These are phyloP conservation scores for Coturnix japonica DNA, from an alignment of 2,113 vertebrate genomes.

Conservation along the genomic window DNA sequence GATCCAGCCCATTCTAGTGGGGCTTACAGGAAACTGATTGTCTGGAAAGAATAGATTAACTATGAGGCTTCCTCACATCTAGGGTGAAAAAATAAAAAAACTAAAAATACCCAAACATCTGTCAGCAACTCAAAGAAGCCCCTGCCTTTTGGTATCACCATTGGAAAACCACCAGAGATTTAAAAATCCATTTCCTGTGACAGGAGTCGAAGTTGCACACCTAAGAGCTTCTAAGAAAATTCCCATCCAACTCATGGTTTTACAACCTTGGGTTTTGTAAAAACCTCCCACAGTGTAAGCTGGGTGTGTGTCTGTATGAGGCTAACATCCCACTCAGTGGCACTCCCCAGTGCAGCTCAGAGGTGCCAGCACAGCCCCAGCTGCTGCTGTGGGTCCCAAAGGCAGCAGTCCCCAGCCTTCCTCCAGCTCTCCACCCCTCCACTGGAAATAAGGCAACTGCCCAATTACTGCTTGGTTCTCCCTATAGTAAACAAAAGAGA, in stretches of 20 bases:
- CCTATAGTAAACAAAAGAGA: neutral
- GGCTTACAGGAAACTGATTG: neutral
- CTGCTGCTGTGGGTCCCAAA: rapidly evolving
- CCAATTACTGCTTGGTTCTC: neutral
- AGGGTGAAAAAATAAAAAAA: neutral
- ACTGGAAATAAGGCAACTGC: neutral
- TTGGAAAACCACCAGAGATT: neutral
- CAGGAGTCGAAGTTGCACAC: neutral
- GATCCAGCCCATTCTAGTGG: neutral
- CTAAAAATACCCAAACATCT: neutral
- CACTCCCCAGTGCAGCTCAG: rapidly evolving
- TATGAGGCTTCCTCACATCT: neutral
- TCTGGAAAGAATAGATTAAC: neutral
- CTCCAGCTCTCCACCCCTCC: neutral
- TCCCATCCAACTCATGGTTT: neutral
- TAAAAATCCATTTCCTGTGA: neutral
- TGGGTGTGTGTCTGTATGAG: neutral
- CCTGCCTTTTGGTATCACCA: neutral
- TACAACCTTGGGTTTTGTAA: neutral
- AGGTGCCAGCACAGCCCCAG: neutral
- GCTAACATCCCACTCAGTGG: neutral
- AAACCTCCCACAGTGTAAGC: neutral
- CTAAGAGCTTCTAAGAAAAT: neutral
- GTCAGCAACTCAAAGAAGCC: neutral
- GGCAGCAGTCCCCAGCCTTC: neutral